Evolutionary conservation across 2,797 vertebrate genomes (phyloP), one percentile per base, ranked within the genome.

Genomic region (Buceros bicornis): DNA sequence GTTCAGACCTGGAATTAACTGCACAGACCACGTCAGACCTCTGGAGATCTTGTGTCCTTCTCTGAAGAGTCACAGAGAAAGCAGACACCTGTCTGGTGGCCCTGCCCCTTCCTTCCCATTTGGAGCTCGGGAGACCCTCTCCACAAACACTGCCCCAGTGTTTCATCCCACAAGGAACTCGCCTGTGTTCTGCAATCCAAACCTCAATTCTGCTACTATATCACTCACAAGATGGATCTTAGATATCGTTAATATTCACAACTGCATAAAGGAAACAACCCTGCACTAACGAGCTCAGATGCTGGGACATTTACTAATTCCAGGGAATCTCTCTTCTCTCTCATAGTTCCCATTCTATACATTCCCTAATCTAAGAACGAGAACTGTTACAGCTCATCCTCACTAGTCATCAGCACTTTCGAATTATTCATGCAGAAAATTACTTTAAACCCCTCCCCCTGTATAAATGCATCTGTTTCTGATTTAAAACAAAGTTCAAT

Each of bases 351-450:
- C 2, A 20, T 14, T 62, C n/a, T 24, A 45, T n/a, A 78, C 89
- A 60, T n/a, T 66, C 66, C 56, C 47, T 35, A 93, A 53, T 65
- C 77, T 82, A 58, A 77, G 83, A 65, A 72, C 67, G n/a, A 40
- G 42, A 82, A 74, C 29, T 5, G 4, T 50, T 50, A 64, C 67
- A 91, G 48, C 19, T 58, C 72, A 71, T 94, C 92, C 90, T 81
- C 73, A 74, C 72, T 33, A 64, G 73, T 90, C 91, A 81, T 40
- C 65, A 72, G 58, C 67, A 83, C 85, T 97, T 93, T 93, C 94
- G 94, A 92, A 90, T 96, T 96, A 96, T 76, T 93, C 95, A 95
- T 82, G 93, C 77, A 94, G 90, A 97, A 97, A 97, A 97, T 96
- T 95, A 93, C 91, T 91, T 95, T 71, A 95, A 97, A 76, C 62